Conservation (phyloP, 2,888 invertebrate species). For the Phania funesta region DNA sequence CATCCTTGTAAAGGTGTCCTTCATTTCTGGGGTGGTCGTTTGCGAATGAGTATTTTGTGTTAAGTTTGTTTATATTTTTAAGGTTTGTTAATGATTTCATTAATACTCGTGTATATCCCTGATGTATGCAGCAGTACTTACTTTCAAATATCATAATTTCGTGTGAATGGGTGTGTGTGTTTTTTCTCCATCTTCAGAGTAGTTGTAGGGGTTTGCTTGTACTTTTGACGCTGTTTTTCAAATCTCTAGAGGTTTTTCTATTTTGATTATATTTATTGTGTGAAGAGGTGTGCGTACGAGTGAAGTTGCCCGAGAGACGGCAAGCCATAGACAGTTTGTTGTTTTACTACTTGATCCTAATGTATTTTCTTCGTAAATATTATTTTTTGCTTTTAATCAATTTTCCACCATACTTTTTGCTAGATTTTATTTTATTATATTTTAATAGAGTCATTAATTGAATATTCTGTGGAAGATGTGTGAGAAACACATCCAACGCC, state of each 20-base stretch:
- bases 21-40: slow-evolving; percentile 30
- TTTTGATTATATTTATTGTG: slow-evolving; percentile 55
- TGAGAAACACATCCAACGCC: not conserved
- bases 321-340: slow-evolving; percentile 45
- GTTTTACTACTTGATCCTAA: slow-evolving; percentile 38
- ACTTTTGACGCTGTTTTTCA: slow-evolving; percentile 40
- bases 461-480: not conserved
- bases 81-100: slow-evolving; percentile 71
- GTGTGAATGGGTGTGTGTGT: not conserved
- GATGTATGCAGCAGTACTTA: slow-evolving; percentile 21
- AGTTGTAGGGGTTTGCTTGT: slow-evolving; percentile 22
- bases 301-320: slow-evolving; percentile 25
- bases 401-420: slow-evolving; percentile 47
- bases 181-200: slow-evolving; percentile 35
- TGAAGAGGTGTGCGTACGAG: slow-evolving; percentile 43
- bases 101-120: slow-evolving; percentile 66
- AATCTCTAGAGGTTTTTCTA: slow-evolving; percentile 58
- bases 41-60: slow-evolving; percentile 15
- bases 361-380: slow-evolving; percentile 65
- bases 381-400: slow-evolving; percentile 59
- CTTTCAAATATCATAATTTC: not conserved
- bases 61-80: slow-evolving; percentile 70
- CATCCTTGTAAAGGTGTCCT: slow-evolving; percentile 54
- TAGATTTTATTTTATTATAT: slow-evolving; percentile 45
- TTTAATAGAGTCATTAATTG: slow-evolving; percentile 24